A percentile compares a stretch with the other conserved stretches of the same genome.
These are phyloP conservation scores for Atethmia centrago DNA, from an alignment of 2,888 invertebrate species.

Conservation along the genomic window DNA sequence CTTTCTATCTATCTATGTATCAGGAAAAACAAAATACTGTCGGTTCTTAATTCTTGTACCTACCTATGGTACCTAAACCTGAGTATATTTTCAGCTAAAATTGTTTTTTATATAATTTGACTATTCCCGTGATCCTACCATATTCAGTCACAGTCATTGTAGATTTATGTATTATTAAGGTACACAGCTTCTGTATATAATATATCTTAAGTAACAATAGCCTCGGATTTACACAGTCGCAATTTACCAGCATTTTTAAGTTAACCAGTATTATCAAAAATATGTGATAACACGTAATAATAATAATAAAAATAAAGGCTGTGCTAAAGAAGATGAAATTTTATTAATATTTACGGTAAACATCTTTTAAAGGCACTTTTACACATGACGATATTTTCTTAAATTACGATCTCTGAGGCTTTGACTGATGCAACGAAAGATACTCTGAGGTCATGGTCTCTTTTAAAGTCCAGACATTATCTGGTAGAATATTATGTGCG, in stretches of 20 bases:
- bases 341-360: too few relatives aligned
- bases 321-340: too few relatives aligned
- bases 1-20: too few relatives aligned
- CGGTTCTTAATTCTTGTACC: not conserved
- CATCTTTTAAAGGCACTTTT: not conserved
- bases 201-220: too few relatives aligned
- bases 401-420: not conserved
- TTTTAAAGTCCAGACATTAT: not conserved
- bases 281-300: too few relatives aligned
- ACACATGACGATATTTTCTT: not conserved
- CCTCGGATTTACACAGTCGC: too few relatives aligned
- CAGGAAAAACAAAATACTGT: constrained; percentile 4
- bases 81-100: not conserved
- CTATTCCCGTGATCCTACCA: not conserved
- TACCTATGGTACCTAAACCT: not conserved
- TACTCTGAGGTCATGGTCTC: not conserved
- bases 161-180: too few relatives aligned
- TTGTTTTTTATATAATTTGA: not conserved
- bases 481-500: not conserved
- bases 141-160: too few relatives aligned
- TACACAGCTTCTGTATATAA: too few relatives aligned
- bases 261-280: too few relatives aligned
- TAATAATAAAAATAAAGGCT: too few relatives aligned
- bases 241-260: too few relatives aligned
- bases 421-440: not conserved